A percentile compares a stretch with the other conserved stretches of the same genome.
Evolutionary conservation across 2,113 vertebrate genomes (phyloP).

Genomic region (Chitala chitala): DNA sequence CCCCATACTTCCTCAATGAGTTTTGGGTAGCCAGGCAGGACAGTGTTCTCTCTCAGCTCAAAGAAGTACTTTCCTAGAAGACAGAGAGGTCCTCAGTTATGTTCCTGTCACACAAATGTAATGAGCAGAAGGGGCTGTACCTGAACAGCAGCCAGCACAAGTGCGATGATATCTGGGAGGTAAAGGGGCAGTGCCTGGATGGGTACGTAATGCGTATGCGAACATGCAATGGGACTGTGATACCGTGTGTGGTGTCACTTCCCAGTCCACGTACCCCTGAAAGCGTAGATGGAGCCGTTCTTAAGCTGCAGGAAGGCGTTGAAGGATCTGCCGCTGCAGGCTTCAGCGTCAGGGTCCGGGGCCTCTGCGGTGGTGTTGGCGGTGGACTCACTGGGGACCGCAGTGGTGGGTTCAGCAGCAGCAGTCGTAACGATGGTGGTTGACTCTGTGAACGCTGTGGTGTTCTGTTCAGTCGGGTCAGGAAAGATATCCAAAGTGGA

Average conservation of each 20-base stretch:
- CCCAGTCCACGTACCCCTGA: conserved; percentile 71
- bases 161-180: too few species aligned
- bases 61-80: conserved; percentile 79
- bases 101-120: conserved; percentile 18
- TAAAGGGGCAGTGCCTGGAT: too few species aligned
- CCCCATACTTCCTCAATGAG: conserved; percentile 88
- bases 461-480: not conserved
- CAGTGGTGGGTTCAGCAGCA: not conserved
- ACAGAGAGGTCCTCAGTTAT: conserved; percentile 9
- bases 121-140: not conserved
- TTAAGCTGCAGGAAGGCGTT: conserved; percentile 85
- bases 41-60: conserved; percentile 71
- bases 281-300: conserved; percentile 85
- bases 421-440: conserved; percentile 11
- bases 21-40: conserved; percentile 81
- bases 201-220: too few species aligned
- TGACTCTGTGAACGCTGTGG: conserved; percentile 27
- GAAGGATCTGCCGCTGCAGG: conserved; percentile 76
- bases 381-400: not conserved
- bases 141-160: too few species aligned
- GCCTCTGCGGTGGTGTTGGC: not conserved
- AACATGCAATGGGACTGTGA: not conserved
- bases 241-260: not conserved
- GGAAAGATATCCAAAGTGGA: not conserved
- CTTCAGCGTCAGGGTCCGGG: conserved; percentile 53